Evolutionary conservation across 2,888 invertebrate genomes (phyloP), one percentile per base, ranked within the genome.

Genomic region (Drosophila mercatorum): DNA sequence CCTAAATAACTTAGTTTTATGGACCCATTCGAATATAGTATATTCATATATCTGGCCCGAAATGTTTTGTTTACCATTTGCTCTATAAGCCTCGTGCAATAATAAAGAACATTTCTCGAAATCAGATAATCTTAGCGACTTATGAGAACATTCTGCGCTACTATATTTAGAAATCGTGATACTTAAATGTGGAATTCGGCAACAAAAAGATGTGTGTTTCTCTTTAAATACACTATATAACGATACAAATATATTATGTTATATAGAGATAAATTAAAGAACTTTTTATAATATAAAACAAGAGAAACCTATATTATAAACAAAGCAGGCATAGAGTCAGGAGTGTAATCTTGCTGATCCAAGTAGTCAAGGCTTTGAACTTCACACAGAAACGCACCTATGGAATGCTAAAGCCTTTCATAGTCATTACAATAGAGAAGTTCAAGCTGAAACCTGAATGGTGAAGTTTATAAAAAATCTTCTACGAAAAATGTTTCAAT

Each of bases 81-180:
- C n/a, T 22, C 31, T 57, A 56, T 44, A 43, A 31, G 55, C 41
- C 41, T 17, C 22, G 7, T 5, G 56, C 43, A 43, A 56, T 56
- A 53, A 55, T 41, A 28, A 41, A 41, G 55, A 6, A 22, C 3
- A 26, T 36, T 43, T 61, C 49, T 11, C 26, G 14, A 40, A 34
- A 22, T 49, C 17, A 64, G 36, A 65, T 64, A 51, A 64, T 57
- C 57, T 36, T 7, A 36, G 43, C 44, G 34, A 34, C 44, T 57
- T 57, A 44, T 57, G 57, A 44, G 43, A 34, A 26, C 44, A 57
- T 57, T 44, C 34, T 26, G 22, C 3, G 41, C 8, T 46, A 36
- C 57, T 57, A 57, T 57, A 57, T 44, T 44, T 46, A 57, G 57
- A 44, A 36, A 44, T 14, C 44, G 34, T 43, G 56, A 43, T 43